Evolutionary conservation across 1,140 invertebrate genomes (phyloP).

Genomic region (Apolygus lucorum): DNA sequence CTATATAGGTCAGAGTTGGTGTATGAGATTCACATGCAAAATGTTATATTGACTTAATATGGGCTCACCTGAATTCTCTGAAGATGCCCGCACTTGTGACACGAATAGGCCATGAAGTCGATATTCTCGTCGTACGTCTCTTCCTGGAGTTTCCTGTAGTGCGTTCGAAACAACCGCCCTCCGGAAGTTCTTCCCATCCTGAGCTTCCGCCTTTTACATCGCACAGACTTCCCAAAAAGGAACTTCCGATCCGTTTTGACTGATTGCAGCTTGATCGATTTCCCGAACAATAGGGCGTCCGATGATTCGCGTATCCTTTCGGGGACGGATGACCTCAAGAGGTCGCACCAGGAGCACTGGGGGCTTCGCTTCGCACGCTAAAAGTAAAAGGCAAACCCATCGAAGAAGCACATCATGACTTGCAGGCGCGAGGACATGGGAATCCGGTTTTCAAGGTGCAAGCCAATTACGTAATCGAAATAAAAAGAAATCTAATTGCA

Average conservation of each 20-base stretch:
- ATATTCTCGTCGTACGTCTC: slow-evolving; percentile 41
- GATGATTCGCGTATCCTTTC: too few relatives aligned
- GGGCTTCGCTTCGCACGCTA: background rate
- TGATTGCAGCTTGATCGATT: background rate
- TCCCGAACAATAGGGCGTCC: too few relatives aligned
- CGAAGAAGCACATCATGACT: background rate
- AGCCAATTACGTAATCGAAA: background rate
- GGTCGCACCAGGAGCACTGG: too few relatives aligned
- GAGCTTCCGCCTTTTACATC: slow-evolving; percentile 2
- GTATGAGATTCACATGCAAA: too few relatives aligned
- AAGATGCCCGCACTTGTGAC: slow-evolving; percentile 52
- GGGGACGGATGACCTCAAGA: too few relatives aligned
- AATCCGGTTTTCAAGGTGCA: background rate
- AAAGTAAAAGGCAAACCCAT: background rate
- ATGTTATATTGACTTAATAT: too few relatives aligned
- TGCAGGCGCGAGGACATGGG: background rate
- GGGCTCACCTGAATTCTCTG: slow-evolving; percentile 55
- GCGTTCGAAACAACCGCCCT: slow-evolving; percentile 46
- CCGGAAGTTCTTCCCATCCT: slow-evolving; percentile 43
- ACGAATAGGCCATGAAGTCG: slow-evolving; percentile 49
- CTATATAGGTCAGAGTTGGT: too few relatives aligned
- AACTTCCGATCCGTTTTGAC: background rate
- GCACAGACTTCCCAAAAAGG: background rate
- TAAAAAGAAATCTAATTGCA: background rate
- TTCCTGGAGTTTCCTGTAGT: slow-evolving; percentile 51